Conservation (phyloP, 2,888 invertebrate genomes). For the Drymonia ruficornis region DNA sequence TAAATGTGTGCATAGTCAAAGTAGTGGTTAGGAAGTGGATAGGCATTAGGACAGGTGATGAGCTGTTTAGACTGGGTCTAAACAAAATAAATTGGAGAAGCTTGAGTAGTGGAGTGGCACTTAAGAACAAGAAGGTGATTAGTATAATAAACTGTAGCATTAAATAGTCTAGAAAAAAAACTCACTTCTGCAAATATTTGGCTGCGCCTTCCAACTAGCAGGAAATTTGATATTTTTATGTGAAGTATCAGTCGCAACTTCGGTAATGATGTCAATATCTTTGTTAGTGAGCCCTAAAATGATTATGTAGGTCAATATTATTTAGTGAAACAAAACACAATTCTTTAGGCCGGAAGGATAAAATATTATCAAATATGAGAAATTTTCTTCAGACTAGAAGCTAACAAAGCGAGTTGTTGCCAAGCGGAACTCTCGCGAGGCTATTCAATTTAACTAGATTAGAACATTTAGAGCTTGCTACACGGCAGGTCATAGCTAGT, state of each 20-base stretch:
- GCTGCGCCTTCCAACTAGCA: not conserved
- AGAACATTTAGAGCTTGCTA: slow-evolving; percentile 20
- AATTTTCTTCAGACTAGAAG: not conserved
- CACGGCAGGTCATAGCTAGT: slow-evolving; percentile 16
- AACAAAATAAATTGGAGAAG: no score
- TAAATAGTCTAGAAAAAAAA: no score
- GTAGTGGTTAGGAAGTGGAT: no score
- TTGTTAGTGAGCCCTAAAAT: not conserved
- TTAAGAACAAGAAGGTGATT: no score
- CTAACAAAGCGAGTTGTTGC: slow-evolving; percentile 18
- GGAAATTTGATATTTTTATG: slow-evolving; percentile 1
- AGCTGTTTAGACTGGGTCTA: no score
- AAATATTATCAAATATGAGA: not conserved
- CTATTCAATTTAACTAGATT: slow-evolving; percentile 12
- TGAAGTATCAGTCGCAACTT: not conserved
- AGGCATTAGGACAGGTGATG: no score
- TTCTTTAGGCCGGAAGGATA: not conserved
- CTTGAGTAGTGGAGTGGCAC: no score
- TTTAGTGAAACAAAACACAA: not conserved
- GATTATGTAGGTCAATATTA: no score
- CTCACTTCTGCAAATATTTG: not conserved
- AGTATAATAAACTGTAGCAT: no score
- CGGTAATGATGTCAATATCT: not conserved
- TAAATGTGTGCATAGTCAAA: not conserved
- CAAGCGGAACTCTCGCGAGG: slow-evolving; percentile 17